Evolutionary conservation across 2,797 vertebrate genomes (phyloP).

Genomic region (Pangasius macronema): DNA sequence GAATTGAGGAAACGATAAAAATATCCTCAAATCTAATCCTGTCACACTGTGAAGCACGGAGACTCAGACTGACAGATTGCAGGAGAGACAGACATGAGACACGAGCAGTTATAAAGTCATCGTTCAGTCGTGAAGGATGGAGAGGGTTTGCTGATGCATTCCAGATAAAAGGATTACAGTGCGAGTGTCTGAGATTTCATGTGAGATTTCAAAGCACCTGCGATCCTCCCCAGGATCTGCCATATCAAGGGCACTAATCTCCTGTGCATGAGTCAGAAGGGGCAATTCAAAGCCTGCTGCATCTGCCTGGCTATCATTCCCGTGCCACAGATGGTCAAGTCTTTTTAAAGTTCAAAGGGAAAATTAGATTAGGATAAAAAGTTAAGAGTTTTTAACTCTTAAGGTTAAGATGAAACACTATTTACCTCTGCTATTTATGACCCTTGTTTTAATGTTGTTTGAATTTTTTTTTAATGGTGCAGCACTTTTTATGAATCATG

Average conservation of each 20-base stretch:
- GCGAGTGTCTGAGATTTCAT: constrained; percentile 47
- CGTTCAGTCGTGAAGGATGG: constrained; percentile 49
- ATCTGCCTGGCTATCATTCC: constrained; percentile 65
- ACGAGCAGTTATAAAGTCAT: constrained; percentile 52
- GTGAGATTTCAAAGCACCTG: constrained; percentile 69
- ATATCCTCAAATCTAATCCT: neutral
- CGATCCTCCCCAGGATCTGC: constrained; percentile 57
- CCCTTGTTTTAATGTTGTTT: neutral
- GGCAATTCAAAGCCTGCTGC: constrained; percentile 63
- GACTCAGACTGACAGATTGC: neutral
- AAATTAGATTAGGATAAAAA: constrained; percentile 3
- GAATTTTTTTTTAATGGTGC: neutral
- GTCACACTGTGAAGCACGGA: neutral
- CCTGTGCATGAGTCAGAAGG: constrained; percentile 65
- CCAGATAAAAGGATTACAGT: constrained; percentile 67
- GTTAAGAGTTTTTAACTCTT: too few relatives aligned
- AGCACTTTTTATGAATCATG: neutral
- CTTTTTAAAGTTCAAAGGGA: constrained; percentile 60
- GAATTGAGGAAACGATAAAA: neutral
- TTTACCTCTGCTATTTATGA: constrained; percentile 19
- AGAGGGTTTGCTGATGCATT: constrained; percentile 58
- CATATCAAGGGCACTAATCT: constrained; percentile 66
- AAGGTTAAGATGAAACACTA: constrained; percentile 9
- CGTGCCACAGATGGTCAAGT: constrained; percentile 64
- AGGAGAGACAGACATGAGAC: constrained; percentile 30